Evolutionary conservation across 2,888 invertebrate genomes (phyloP), one percentile per base, ranked within the genome.

Genomic region (Ophioninae sp.): DNA sequence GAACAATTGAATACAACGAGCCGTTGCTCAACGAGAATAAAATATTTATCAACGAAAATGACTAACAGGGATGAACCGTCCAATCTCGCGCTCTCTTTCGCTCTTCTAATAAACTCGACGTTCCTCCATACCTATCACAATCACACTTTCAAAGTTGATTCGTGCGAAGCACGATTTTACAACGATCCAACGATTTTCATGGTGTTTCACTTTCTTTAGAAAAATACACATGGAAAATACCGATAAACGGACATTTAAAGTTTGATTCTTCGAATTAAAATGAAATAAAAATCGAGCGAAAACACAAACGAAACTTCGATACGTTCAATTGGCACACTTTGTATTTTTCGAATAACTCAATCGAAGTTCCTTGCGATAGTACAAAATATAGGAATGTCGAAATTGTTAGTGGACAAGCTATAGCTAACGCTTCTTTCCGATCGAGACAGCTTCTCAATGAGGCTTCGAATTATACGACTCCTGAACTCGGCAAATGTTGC

Each of bases 181-280:
- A 37, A 67, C 44, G 58, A 51, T 76, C 23, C 13, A 58, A 51
- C 44, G 44, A 17, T 68, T n/a, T 30, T 69, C 41, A 30, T 22
- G 51, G 41, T 61, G 20, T 37, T 77, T 39, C 56, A 37, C 39
- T 56, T 80, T 77, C 68, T 83, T 88, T 89, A 89, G 82, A 89
- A 89, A 89, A 89, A 89, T 89, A 89, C 81, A 72, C 77, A 83
- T 89, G 88, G 86, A 89, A 89, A 89, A 89, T 86, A 85, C 79
- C 65, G 67, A 69, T 77, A 59, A 77, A 58, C 74, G 83, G 63
- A 64, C 64, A 23, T 56, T 44, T 41, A 63, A 74, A 8, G 30
- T 17, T 6, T 23, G 58, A 64, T 75, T 58, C 78, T 61, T 41
- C 17, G 23, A 74, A 74, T 77, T 20, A 30, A 30, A 30, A 61